phyloP scores from a whole-genome alignment of 2,797 vertebrate species.

The Anabacerthia variegaticeps region DNA sequence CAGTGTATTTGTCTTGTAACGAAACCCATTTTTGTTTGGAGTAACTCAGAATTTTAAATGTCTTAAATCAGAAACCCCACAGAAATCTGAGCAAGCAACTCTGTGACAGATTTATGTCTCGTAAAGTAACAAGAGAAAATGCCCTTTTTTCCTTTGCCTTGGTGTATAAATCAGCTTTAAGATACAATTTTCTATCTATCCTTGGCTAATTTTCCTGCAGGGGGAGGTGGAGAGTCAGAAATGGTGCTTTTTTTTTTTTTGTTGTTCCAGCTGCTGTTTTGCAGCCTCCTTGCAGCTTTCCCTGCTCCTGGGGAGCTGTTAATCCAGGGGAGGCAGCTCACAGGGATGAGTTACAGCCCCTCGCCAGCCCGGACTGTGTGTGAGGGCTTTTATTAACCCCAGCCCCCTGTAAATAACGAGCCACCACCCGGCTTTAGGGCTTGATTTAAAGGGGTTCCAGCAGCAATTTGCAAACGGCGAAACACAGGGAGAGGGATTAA shows the following conservation, averaged over 20 bases:
- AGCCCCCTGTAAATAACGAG: constrained; percentile 43
- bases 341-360: constrained; percentile 34
- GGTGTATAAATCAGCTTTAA: neutral
- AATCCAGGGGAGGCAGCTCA: neutral
- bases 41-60: neutral
- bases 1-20: neutral
- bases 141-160: neutral
- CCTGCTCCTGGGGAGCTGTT: neutral
- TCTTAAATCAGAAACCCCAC: neutral
- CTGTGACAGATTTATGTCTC: neutral
- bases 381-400: constrained; percentile 62
- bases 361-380: neutral
- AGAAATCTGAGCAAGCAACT: neutral
- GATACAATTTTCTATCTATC: neutral
- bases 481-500: neutral
- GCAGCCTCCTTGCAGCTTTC: neutral
- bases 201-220: constrained; percentile 56
- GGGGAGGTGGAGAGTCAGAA: constrained; percentile 64
- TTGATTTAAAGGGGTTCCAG: constrained; percentile 52
- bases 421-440: constrained; percentile 8
- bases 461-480: constrained; percentile 13
- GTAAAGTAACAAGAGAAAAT: neutral
- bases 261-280: neutral
- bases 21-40: neutral
- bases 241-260: neutral